Percentiles rank a stretch among this genome's conserved stretches.
Evolutionary conservation across 2,888 invertebrate genomes (phyloP).

Genomic region (Agonum fuliginosum): DNA sequence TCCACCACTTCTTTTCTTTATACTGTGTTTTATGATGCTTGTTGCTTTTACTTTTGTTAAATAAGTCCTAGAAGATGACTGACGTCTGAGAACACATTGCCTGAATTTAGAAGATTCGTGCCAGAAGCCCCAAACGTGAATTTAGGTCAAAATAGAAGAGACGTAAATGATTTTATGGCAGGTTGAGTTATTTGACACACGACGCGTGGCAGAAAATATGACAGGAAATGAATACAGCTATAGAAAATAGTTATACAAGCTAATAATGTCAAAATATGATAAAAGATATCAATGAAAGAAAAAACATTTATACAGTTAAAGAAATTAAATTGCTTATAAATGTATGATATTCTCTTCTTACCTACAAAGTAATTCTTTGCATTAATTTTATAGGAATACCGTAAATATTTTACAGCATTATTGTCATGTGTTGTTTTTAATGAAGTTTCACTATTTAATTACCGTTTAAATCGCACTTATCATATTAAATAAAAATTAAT

Average conservation of each 20-base stretch:
- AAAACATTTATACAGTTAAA: not conserved
- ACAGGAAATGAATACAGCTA: not conserved
- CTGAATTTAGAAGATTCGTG: constrained; percentile 3
- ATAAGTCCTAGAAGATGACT: constrained; percentile 25
- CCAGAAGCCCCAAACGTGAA: not conserved
- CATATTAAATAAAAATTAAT: constrained; percentile 35
- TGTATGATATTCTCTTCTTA: not conserved
- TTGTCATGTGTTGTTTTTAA: constrained; percentile 23
- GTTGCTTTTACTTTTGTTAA: constrained; percentile 47
- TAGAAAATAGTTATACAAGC: not conserved
- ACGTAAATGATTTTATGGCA: constrained; percentile 33
- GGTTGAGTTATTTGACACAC: constrained; percentile 8
- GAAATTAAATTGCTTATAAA: not conserved
- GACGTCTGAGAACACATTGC: not conserved
- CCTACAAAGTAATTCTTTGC: constrained; percentile 1
- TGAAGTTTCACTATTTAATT: constrained; percentile 44
- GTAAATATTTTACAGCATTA: constrained; percentile 25
- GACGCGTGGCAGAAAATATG: constrained; percentile 6
- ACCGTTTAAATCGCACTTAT: constrained; percentile 33
- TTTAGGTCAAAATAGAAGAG: constrained; percentile 19
- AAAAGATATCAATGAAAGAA: not conserved
- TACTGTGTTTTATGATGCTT: constrained; percentile 5
- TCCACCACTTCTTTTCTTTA: constrained; percentile 19
- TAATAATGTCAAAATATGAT: not conserved
- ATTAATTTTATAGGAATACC: constrained; percentile 23